Evolutionary conservation across 2,888 invertebrate genomes (phyloP).

Genomic region (Ecliptopera silaceata): DNA sequence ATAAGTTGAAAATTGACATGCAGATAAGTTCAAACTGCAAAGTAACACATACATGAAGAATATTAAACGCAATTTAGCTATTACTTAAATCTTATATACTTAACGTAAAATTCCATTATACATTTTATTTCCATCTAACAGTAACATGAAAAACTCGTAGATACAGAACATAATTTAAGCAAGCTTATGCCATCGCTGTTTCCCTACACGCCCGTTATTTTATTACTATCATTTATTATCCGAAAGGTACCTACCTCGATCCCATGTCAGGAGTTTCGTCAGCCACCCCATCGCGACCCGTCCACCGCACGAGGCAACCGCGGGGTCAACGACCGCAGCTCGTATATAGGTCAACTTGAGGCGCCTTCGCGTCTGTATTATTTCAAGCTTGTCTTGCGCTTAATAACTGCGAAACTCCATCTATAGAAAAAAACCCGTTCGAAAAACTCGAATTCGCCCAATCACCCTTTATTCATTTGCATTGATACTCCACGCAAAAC

Average conservation of each 20-base stretch:
- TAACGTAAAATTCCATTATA: too few relatives aligned
- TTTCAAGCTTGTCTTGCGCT: conserved; percentile 56
- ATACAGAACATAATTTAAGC: background rate
- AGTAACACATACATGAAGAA: too few relatives aligned
- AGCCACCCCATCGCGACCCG: conserved; percentile 52
- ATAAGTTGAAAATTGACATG: too few relatives aligned
- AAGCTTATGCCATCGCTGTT: background rate
- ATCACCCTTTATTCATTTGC: conserved; percentile 24
- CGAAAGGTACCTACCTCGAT: conserved; percentile 30
- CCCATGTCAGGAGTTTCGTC: conserved; percentile 44
- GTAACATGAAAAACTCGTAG: background rate
- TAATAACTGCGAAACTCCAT: conserved; percentile 52
- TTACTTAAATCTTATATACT: too few relatives aligned
- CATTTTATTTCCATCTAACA: background rate
- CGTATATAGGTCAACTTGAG: conserved; percentile 78
- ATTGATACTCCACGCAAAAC: conserved; percentile 44
- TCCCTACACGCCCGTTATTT: conserved; percentile 20
- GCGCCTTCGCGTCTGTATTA: conserved; percentile 77
- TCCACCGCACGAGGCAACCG: conserved; percentile 57
- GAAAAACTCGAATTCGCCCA: conserved; percentile 49
- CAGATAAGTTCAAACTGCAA: too few relatives aligned
- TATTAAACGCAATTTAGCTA: too few relatives aligned
- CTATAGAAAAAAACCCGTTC: conserved; percentile 55
- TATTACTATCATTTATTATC: conserved; percentile 33
- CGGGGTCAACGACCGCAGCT: conserved; percentile 72